Evolutionary conservation across 2,888 invertebrate genomes (phyloP).

Genomic region (Leptinotarsa tumamoca): DNA sequence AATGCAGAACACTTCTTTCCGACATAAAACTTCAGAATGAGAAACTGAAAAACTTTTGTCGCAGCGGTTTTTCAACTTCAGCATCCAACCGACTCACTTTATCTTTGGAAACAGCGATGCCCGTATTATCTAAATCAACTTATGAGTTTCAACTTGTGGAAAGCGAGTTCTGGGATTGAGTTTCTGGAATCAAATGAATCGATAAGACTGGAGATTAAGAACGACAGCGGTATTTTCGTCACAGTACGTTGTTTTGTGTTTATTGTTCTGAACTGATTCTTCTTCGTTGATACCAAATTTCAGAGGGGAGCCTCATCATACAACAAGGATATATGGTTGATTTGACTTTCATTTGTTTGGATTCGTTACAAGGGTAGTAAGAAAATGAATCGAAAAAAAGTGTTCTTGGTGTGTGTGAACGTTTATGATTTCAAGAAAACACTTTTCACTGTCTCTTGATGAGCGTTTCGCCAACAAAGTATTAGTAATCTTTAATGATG

Average conservation of each 20-base stretch:
- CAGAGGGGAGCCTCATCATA: no score
- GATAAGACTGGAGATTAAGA: neutral
- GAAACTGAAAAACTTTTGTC: constrained; percentile 56
- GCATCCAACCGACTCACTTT: constrained; percentile 6
- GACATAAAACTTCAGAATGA: constrained; percentile 60
- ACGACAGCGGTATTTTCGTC: neutral
- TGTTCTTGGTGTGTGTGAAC: no score
- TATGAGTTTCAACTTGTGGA: neutral
- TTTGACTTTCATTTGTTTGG: no score
- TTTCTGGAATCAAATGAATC: constrained; percentile 4
- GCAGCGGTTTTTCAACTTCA: constrained; percentile 54
- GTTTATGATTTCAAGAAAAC: no score
- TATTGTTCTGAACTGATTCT: neutral
- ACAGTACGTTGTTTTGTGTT: neutral
- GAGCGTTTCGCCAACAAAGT: no score
- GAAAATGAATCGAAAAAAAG: no score
- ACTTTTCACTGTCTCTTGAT: no score
- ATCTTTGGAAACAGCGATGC: neutral
- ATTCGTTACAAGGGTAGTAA: no score
- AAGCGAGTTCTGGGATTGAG: constrained; percentile 4
- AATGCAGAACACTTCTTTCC: constrained; percentile 61
- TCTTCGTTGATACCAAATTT: neutral
- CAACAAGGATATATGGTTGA: no score
- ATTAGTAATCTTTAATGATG: no score
- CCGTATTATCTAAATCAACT: constrained; percentile 37